Base-by-base conservation (phyloP, 2,888 invertebrate genomes). In the Eulithis testata region DNA sequence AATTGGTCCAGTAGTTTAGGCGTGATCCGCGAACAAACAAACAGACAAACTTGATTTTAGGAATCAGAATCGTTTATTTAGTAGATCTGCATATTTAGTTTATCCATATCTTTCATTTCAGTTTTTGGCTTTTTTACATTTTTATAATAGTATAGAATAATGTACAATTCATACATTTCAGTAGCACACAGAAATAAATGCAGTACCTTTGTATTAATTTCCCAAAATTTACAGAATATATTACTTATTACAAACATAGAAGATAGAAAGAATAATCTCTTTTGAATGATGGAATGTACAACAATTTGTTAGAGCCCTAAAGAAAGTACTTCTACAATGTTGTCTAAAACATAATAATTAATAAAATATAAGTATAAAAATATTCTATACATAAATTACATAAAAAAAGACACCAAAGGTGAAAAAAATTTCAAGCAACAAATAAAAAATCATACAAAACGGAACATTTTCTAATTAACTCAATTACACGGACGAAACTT, bases 381-480 rank as follows among this genome's bases (percentile, higher is more conserved):
- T 63, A 66, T 51, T 59, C 51, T 52, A 63, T 66, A 66, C 50
- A 66, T 62, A 66, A 55, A 62, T 54, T 55, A 60, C 8, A 62
- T 60, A 55, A 63, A 57, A 57, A 61, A 68, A 21, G 21, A 21
- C 68, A 65, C 61, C 65, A 56, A 45, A 59, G 60, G 62, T 66
- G 70, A 58, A 53, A 60, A 60, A 52, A 36, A 49, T 49, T 70
- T 67, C 8, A 68, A 65, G 70, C 55, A 70, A 64, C 68, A 71
- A 66, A 72, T 73, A 68, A 57, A 59, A 73, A 70, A 9, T 57
- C 56, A 68, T 70, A 72, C 60, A 70, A 69, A 60, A 66, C 44
- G 43, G 53, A 63, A 53, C 63, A 61, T 63, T 62, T 61, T 57
- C 31, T 61, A 56, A 68, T 63, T 61, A 56, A 65, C 52, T 63